phyloP scores from a whole-genome alignment of 2,888 invertebrate genomes.

The Acanthococcus lagerstroemiae region DNA sequence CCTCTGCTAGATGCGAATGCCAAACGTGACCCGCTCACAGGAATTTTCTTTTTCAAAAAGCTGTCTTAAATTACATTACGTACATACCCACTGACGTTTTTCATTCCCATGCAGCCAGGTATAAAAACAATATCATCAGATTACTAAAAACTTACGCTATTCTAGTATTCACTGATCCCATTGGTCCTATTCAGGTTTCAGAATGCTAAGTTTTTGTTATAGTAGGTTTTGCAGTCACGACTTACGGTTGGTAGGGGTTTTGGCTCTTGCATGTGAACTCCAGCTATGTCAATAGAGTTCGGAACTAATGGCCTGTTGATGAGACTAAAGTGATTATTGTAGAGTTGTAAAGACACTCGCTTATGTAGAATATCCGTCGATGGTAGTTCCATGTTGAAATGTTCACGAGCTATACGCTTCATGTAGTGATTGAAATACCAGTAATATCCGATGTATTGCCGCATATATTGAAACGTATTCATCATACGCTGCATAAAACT shows the following conservation, averaged over 20 bases:
- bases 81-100: too few species aligned
- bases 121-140: too few species aligned
- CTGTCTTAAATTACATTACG: too few species aligned
- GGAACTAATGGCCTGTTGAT: slow-evolving; percentile 47
- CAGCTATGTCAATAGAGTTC: slow-evolving; percentile 50
- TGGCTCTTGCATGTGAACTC: slow-evolving; percentile 42
- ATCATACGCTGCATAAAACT: background rate
- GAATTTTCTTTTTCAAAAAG: too few species aligned
- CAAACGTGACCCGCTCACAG: too few species aligned
- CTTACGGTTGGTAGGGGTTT: slow-evolving; percentile 31
- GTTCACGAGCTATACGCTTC: background rate
- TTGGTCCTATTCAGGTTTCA: too few species aligned
- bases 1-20: too few species aligned
- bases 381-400: slow-evolving; percentile 27
- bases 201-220: too few species aligned
- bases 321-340: slow-evolving; percentile 47
- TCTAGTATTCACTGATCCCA: too few species aligned
- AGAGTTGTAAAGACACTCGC: slow-evolving; percentile 44
- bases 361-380: slow-evolving; percentile 25
- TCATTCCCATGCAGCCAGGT: too few species aligned
- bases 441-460: background rate
- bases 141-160: too few species aligned
- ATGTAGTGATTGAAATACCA: background rate
- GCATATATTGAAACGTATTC: background rate
- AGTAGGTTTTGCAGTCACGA: too few species aligned